Evolutionary conservation across 2,888 invertebrate species (phyloP).

Genomic region (Eupithecia inturbata): DNA sequence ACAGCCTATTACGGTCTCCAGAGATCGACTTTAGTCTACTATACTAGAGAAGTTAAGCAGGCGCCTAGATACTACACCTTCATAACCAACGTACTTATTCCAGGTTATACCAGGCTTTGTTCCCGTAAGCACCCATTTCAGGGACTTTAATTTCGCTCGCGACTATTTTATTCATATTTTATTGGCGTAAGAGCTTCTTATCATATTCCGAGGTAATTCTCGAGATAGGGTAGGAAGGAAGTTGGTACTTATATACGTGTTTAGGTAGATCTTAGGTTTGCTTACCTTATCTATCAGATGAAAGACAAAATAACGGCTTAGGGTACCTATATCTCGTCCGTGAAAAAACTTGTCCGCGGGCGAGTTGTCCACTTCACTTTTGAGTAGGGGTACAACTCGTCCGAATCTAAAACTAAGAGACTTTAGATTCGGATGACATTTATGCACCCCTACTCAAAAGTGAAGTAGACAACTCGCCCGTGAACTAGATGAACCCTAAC

Average conservation of each 20-base stretch:
- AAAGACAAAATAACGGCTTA: neutral
- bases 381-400: too few species aligned
- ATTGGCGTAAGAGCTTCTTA: conserved; percentile 13
- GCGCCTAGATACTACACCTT: neutral
- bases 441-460: too few species aligned
- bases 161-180: conserved; percentile 17
- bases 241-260: neutral
- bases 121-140: conserved; percentile 11
- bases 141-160: conserved; percentile 15
- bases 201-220: conserved; percentile 12
- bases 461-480: too few species aligned
- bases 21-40: neutral
- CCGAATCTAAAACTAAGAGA: too few species aligned
- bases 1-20: neutral
- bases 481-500: too few species aligned
- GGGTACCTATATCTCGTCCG: too few species aligned
- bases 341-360: too few species aligned
- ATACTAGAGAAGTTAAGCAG: neutral
- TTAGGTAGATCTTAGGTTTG: neutral
- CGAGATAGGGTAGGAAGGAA: neutral
- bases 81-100: conserved; percentile 13
- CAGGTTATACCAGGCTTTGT: conserved; percentile 12
- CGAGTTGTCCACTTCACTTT: too few species aligned
- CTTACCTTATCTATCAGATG: neutral
- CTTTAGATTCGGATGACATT: too few species aligned